Evolutionary conservation across 2,888 invertebrate species (phyloP), one percentile per base, ranked within the genome.

Genomic region (Lysandra coridon): DNA sequence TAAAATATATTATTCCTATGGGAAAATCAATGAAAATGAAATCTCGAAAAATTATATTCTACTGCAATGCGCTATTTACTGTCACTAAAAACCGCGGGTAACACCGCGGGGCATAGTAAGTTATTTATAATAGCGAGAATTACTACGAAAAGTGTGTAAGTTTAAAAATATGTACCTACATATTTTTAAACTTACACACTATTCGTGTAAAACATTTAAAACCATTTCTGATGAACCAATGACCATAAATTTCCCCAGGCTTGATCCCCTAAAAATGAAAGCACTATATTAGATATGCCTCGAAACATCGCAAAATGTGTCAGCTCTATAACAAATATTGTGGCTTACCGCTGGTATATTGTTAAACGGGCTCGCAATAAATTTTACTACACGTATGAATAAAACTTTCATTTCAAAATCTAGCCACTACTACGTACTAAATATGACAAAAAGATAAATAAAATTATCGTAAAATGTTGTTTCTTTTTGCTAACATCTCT

Each of bases 251-350:
- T 37, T 69, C 10, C 69, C 69, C 69, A 14, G 69, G 33, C 69
- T 69, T 69, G 69, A 69, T 69, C 69, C 69, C 69, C 69, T 37
- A 69, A 69, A 69, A 69, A 69, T 69, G 37, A 69, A 69, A 69
- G 69, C 69, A 69, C 69, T 69, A 69, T 37, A 69, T 69, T 69
- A 69, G 69, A 69, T 69, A 69, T 69, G 69, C 33, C 64, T 30
- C 64, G 69, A 17, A 14, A 69, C 69, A 69, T 69, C 69, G 69
- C 69, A 69, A 33, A 69, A 69, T 69, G 69, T 37, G 69, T 69
- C 69, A 37, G 33, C 33, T 69, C 14, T 69, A 69, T 69, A 37
- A 69, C 69, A 69, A 69, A 69, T 69, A 69, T 69, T 33, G 69
- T 33, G 69, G 69, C 69, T 69, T 69, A 69, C 69, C 69, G 69